Evolutionary conservation across 2,888 invertebrate genomes (phyloP).

Genomic region (Synergus laeviventris): DNA sequence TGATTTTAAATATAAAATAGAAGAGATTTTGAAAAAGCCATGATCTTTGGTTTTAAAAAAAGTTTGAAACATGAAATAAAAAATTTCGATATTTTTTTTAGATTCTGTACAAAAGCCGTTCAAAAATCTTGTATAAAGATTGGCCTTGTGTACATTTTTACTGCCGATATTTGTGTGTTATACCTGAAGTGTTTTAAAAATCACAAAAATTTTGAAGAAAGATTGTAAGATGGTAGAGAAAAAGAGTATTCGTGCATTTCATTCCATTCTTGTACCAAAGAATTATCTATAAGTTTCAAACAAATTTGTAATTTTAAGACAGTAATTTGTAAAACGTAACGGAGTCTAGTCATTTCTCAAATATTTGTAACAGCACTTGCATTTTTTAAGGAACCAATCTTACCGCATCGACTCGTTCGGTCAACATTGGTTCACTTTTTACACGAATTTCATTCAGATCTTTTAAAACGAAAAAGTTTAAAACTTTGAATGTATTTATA

Average conservation of each 20-base stretch:
- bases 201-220: slow-evolving; percentile 10
- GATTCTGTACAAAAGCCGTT: slow-evolving; percentile 41
- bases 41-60: slow-evolving; percentile 8
- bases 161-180: slow-evolving; percentile 33
- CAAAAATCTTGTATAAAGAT: slow-evolving; percentile 64
- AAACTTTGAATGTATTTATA: neutral
- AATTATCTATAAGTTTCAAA: slow-evolving; percentile 58
- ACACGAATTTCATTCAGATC: neutral
- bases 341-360: slow-evolving; percentile 28
- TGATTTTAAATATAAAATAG: neutral
- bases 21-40: neutral
- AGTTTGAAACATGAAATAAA: neutral
- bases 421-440: neutral
- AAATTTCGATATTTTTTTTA: neutral
- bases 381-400: slow-evolving; percentile 9
- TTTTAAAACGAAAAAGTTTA: neutral
- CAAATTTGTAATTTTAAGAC: slow-evolving; percentile 58
- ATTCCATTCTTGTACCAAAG: slow-evolving; percentile 61
- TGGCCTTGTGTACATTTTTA: slow-evolving; percentile 68
- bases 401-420: neutral
- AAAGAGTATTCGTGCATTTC: slow-evolving; percentile 44
- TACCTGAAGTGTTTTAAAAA: slow-evolving; percentile 1
- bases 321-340: slow-evolving; percentile 6
- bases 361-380: slow-evolving; percentile 16
- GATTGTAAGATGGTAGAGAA: neutral